Conservation (phyloP, 2,113 vertebrate species). For the Protomyctophum bolini region DNA sequence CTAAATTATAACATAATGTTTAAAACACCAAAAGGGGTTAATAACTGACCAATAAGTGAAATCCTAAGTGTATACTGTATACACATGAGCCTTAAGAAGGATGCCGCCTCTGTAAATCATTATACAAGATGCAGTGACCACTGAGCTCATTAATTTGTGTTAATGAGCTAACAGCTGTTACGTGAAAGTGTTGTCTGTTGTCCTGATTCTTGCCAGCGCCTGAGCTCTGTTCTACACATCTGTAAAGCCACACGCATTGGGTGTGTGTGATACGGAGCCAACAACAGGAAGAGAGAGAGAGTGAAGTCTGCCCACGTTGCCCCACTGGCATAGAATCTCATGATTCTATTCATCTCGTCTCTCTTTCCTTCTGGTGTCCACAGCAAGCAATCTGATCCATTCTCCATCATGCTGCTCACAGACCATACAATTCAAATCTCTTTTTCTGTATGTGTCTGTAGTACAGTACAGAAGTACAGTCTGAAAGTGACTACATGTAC, state of each 20-base stretch:
- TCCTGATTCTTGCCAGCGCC: conserved; percentile 24
- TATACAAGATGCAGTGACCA: background rate
- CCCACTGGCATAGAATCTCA: conserved; percentile 60
- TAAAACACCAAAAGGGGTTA: too few relatives aligned
- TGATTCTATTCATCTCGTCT: conserved; percentile 64
- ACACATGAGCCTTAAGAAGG: too few relatives aligned
- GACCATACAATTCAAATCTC: background rate
- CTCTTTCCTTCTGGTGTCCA: conserved; percentile 47
- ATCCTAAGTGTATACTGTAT: too few relatives aligned
- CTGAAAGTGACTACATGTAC: too few relatives aligned
- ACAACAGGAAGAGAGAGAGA: conserved; percentile 36
- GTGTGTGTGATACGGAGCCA: background rate
- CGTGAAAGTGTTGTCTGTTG: conserved; percentile 20
- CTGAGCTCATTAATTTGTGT: conserved; percentile 19
- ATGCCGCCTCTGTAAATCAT: too few relatives aligned
- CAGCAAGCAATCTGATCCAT: conserved; percentile 27
- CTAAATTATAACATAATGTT: too few relatives aligned
- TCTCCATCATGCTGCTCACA: conserved; percentile 12
- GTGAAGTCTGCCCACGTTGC: conserved; percentile 47
- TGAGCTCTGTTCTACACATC: conserved; percentile 10
- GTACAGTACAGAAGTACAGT: too few relatives aligned
- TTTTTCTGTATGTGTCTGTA: too few relatives aligned
- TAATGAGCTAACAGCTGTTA: conserved; percentile 6
- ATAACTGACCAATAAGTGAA: too few relatives aligned
- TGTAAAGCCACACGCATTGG: too few relatives aligned